A percentile compares a stretch with the other conserved stretches of the same genome.
Evolutionary conservation across 2,113 vertebrate species (phyloP).

Genomic region (Sinocyclocheilus maitianheensis): DNA sequence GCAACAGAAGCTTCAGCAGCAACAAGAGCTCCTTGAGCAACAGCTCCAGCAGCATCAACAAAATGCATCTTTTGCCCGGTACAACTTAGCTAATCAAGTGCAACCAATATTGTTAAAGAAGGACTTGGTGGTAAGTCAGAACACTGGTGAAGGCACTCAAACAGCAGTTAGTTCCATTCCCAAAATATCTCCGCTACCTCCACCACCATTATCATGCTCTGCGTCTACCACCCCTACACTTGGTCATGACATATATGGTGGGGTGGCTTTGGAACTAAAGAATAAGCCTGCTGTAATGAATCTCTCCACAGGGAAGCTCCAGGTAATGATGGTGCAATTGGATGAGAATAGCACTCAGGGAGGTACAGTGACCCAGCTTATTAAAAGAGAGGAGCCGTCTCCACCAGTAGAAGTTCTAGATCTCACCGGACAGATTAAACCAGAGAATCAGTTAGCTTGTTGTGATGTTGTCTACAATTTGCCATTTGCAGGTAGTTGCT

Average conservation of each 20-base stretch:
- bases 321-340: slow-evolving; percentile 94
- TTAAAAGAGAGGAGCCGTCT: slow-evolving; percentile 80
- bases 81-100: slow-evolving; percentile 86
- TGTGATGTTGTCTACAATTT: slow-evolving; percentile 97
- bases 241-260: slow-evolving; percentile 79
- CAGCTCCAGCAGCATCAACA: slow-evolving; percentile 81
- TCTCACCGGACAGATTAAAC: slow-evolving; percentile 86
- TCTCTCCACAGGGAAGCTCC: slow-evolving; percentile 82
- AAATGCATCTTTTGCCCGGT: slow-evolving; percentile 87
- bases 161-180: slow-evolving; percentile 73
- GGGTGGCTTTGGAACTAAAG: slow-evolving; percentile 84
- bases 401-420: slow-evolving; percentile 82
- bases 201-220: slow-evolving; percentile 70
- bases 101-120: slow-evolving; percentile 82
- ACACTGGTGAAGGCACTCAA: slow-evolving; percentile 70
- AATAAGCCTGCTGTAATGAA: slow-evolving; percentile 82
- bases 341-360: slow-evolving; percentile 79
- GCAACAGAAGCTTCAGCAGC: slow-evolving; percentile 79
- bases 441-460: slow-evolving; percentile 92
- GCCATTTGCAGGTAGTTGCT: slow-evolving; percentile 90
- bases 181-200: slow-evolving; percentile 76
- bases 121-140: slow-evolving; percentile 84
- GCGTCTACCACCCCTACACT: slow-evolving; percentile 61
- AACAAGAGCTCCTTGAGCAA: slow-evolving; percentile 80
- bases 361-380: slow-evolving; percentile 83